Percentiles rank a stretch among this genome's conserved stretches.
Conservation (phyloP, 2,113 vertebrate species). For the Geococcyx californianus region DNA sequence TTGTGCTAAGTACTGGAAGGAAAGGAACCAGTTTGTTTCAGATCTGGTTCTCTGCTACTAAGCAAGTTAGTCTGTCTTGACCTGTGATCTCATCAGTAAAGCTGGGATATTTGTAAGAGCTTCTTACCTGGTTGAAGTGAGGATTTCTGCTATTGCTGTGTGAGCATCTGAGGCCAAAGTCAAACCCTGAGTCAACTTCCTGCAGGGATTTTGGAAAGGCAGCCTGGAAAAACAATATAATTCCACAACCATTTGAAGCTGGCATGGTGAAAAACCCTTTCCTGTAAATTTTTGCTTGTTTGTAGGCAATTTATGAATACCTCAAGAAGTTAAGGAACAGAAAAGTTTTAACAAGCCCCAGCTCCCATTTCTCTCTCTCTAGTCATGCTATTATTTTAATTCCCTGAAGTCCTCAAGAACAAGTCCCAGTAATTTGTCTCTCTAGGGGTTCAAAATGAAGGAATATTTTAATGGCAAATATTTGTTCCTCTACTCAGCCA, state of each 20-base stretch:
- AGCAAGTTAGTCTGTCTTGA: not conserved
- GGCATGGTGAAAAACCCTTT: conserved; percentile 47
- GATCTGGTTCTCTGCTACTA: not conserved
- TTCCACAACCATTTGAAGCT: conserved; percentile 47
- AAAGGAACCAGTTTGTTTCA: not conserved
- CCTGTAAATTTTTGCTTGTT: conserved; percentile 57
- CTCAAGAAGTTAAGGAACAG: conserved; percentile 30
- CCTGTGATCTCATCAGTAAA: not conserved
- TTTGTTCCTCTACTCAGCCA: conserved; percentile 6
- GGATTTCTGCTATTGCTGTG: not conserved
- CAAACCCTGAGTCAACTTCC: conserved; percentile 60
- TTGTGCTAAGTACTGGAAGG: not conserved
- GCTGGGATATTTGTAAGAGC: not conserved
- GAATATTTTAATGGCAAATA: conserved; percentile 33
- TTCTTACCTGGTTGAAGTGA: conserved; percentile 17
- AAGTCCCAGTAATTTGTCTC: conserved; percentile 11
- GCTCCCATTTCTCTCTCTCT: not conserved
- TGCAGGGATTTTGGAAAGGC: conserved; percentile 52
- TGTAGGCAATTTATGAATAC: conserved; percentile 60
- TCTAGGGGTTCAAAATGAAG: conserved; percentile 11
- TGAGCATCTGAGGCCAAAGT: not conserved
- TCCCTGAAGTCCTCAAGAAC: not conserved
- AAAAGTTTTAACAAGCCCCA: not conserved
- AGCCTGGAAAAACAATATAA: conserved; percentile 63
- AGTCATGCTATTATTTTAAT: conserved; percentile 37